These are phyloP conservation scores for Neosalanx taihuensis DNA, from an alignment of 2,797 vertebrate species.

Conservation along the genomic window DNA sequence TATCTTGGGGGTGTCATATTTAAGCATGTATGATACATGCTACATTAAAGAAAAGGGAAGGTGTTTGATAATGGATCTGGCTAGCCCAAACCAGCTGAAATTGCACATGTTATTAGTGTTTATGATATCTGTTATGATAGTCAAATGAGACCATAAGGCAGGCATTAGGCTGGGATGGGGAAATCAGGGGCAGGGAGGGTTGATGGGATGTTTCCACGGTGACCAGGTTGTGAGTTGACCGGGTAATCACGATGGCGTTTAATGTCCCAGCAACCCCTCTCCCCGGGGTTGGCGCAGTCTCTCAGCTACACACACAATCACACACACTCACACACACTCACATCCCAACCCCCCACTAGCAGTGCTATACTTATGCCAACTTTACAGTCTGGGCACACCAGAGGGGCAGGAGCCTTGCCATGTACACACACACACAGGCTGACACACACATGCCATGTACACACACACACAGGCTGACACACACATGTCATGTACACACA, in stretches of 20 bases:
- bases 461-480: not conserved
- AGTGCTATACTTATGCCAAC: constrained; percentile 42
- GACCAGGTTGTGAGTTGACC: constrained; percentile 51
- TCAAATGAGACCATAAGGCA: not conserved
- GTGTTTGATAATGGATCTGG: not conserved
- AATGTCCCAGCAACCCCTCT: constrained; percentile 36
- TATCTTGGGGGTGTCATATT: no score
- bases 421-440: not conserved
- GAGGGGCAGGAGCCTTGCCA: constrained; percentile 31
- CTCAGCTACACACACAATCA: constrained; percentile 24
- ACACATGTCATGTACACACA: constrained; percentile 24
- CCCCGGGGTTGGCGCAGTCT: constrained; percentile 27
- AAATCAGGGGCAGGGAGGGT: constrained; percentile 20
- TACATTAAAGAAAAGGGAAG: no score
- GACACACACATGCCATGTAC: constrained; percentile 25
- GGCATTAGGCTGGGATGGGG: not conserved
- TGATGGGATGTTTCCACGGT: constrained; percentile 51
- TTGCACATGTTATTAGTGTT: not conserved
- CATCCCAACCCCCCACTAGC: constrained; percentile 28
- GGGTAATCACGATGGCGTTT: constrained; percentile 40
- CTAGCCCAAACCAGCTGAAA: not conserved
- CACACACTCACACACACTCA: constrained; percentile 30
- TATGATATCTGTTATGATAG: not conserved
- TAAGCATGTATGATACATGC: no score
- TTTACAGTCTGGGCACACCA: constrained; percentile 49